Evolutionary conservation across 2,888 invertebrate genomes (phyloP).

Genomic region (Acanthopleura granulata): DNA sequence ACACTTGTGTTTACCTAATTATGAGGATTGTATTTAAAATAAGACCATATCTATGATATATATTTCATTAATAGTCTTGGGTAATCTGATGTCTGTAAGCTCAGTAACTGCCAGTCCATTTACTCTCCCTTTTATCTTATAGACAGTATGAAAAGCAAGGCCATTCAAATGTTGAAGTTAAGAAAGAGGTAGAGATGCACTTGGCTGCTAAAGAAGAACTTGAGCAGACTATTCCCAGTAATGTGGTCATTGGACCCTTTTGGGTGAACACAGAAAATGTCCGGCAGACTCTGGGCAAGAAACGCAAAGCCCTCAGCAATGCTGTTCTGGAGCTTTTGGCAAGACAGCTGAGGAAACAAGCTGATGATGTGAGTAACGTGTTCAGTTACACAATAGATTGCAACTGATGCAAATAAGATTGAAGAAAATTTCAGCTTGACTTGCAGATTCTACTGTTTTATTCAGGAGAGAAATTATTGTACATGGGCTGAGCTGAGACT

Average conservation of each 20-base stretch:
- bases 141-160: constrained; percentile 74
- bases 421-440: no score
- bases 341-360: constrained; percentile 76
- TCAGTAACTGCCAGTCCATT: not conserved
- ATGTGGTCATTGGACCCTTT: constrained; percentile 85
- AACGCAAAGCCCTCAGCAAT: constrained; percentile 79
- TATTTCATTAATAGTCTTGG: no score
- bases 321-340: constrained; percentile 82
- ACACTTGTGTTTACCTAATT: no score
- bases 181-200: constrained; percentile 78
- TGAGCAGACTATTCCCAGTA: constrained; percentile 78
- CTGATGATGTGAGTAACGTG: constrained; percentile 75
- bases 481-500: no score
- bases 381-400: not conserved
- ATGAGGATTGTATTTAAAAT: no score
- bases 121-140: not conserved
- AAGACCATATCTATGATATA: no score
- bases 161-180: constrained; percentile 79
- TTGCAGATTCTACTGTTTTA: no score
- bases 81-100: no score
- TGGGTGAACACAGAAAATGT: constrained; percentile 78
- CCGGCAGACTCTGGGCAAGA: constrained; percentile 78
- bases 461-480: no score
- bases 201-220: constrained; percentile 79
- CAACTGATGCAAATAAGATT: not conserved